Percentiles rank a stretch among this genome's conserved stretches.
These are phyloP conservation scores for Homalodisca vitripennis DNA, from an alignment of 1,140 invertebrate genomes.

Conservation along the genomic window DNA sequence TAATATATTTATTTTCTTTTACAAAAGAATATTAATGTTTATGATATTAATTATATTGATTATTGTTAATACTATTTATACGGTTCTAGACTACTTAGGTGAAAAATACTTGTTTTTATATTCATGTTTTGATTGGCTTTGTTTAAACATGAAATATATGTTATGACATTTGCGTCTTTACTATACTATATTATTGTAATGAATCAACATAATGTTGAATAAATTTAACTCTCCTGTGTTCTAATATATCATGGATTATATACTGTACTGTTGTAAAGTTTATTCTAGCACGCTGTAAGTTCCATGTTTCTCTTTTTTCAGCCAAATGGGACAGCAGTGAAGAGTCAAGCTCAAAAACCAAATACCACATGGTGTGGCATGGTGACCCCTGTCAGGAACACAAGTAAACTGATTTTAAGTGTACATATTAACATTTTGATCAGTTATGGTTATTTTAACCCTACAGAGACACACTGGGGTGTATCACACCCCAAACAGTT, in stretches of 20 bases:
- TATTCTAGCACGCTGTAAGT: too few species aligned
- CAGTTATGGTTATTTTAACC: not conserved
- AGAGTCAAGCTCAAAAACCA: constrained; percentile 50
- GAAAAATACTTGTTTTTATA: too few species aligned
- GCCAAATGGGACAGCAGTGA: constrained; percentile 56
- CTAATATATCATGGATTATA: constrained; percentile 1
- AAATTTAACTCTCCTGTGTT: not conserved
- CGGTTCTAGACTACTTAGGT: too few species aligned
- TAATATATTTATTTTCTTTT: not conserved
- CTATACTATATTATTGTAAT: not conserved
- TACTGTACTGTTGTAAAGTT: constrained; percentile 15
- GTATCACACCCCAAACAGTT: not conserved
- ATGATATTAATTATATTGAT: too few species aligned
- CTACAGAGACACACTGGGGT: not conserved
- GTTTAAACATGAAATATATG: not conserved
- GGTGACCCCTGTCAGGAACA: constrained; percentile 47
- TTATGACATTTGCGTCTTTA: not conserved
- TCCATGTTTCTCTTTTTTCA: constrained; percentile 45
- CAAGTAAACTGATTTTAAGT: constrained; percentile 46
- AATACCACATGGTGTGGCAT: constrained; percentile 51
- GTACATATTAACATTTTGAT: not conserved
- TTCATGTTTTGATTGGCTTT: not conserved
- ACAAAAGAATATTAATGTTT: not conserved
- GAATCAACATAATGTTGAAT: not conserved
- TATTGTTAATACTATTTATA: too few species aligned